Base-by-base conservation (phyloP, 2,888 invertebrate species). In the Drosophila pseudotakahashii region DNA sequence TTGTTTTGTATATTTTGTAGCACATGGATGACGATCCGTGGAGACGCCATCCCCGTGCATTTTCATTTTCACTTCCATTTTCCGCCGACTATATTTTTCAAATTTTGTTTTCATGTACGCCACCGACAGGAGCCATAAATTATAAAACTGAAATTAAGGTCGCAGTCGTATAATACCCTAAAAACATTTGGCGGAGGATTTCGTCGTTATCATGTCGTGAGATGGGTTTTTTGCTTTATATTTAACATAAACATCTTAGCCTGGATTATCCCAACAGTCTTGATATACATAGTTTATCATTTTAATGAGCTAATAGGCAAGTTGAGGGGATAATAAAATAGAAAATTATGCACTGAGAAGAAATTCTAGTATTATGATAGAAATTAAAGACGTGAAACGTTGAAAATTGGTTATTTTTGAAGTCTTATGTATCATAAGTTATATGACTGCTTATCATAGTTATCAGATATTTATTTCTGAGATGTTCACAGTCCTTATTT, bases 1-100 rank as follows among this genome's bases (percentile, higher is more conserved):
- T 83, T 86, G 58, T 64, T 47, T 45, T 71, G 63, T 71, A 41
- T 52, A 52, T 48, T 71, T 52, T 53, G 60, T 51, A 70, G 78
- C 78, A 82, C 81, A 81, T 85, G 75, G 41, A 61, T 42, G 42
- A 23, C 42, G 42, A 42, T 23, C n/a, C 47, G 14, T 10, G 14
- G 47, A 39, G 55, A 54, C 50, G 48, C 44, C 63, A 57, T 57
- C 54, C 23, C 42, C 42, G 55, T 69, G 42, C 55, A 61, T 80
- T 82, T 80, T 63, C 82, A 69, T 61, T 77, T 52, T 53, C 57
- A 58, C 30, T 60, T 69, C 42, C 50, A 37, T 41, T 61, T 52
- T 50, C 66, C 64, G 32, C 66, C 36, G 53, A 16, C 34, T 10
- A 64, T 34, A 47, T 53, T 13, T 44, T 19, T 45, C 2, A 36